Evolutionary conservation across 2,797 vertebrate species (phyloP).

Genomic region (Spinus olivaceus): DNA sequence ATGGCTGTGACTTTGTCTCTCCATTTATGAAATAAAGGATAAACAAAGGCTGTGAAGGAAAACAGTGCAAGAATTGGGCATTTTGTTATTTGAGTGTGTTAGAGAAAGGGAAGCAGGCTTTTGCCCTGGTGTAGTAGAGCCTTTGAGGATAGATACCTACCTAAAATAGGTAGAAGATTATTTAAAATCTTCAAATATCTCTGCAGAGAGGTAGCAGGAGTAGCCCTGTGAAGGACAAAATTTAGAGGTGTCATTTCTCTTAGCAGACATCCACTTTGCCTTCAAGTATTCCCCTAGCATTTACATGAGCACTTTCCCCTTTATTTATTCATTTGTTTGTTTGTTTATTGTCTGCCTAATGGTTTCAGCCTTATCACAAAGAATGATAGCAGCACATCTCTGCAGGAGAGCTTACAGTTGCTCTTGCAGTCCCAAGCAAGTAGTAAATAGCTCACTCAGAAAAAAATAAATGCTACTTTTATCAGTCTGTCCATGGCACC

Average conservation of each 20-base stretch:
- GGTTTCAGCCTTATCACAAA: constrained; percentile 18
- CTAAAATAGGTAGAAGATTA: not conserved
- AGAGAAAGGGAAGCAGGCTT: not conserved
- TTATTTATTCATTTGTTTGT: not conserved
- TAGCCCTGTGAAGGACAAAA: not conserved
- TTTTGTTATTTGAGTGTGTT: not conserved
- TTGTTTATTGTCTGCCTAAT: not conserved
- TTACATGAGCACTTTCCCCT: not conserved
- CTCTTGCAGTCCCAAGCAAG: not conserved
- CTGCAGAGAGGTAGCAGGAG: not conserved
- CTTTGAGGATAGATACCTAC: not conserved
- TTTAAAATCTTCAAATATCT: not conserved
- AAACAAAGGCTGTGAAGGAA: not conserved
- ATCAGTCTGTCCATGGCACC: not conserved
- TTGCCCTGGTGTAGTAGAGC: not conserved
- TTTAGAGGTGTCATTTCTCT: not conserved
- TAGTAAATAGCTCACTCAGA: constrained; percentile 10
- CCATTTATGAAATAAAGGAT: not conserved
- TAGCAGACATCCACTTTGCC: not conserved
- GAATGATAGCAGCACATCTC: not conserved
- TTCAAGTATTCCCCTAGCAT: not conserved
- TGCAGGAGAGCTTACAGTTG: not conserved
- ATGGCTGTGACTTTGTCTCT: not conserved
- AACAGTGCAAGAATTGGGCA: not conserved
- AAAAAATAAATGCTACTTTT: constrained; percentile 15